These are phyloP conservation scores for Megalopta genalis DNA, from an alignment of 1,140 invertebrate genomes.

Conservation along the genomic window DNA sequence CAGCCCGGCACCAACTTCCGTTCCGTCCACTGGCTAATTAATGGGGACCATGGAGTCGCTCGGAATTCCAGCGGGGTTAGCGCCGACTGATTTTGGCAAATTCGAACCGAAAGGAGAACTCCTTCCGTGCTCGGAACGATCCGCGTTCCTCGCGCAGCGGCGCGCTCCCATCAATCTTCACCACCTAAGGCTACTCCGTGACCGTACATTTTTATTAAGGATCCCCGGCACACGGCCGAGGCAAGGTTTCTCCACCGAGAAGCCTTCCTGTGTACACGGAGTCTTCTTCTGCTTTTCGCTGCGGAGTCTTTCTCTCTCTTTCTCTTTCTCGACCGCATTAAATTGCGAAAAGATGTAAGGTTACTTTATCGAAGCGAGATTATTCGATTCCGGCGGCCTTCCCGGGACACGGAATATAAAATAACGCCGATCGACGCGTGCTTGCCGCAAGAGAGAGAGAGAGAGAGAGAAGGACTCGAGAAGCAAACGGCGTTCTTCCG, in stretches of 20 bases:
- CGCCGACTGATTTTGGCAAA: slow-evolving; percentile 28
- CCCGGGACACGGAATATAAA: background rate
- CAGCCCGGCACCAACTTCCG: background rate
- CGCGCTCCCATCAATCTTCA: slow-evolving; percentile 23
- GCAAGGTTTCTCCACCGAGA: slow-evolving; percentile 12
- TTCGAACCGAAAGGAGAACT: slow-evolving; percentile 25
- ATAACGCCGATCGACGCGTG: background rate
- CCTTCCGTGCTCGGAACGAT: background rate
- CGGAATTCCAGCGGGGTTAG: background rate
- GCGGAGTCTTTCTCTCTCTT: background rate
- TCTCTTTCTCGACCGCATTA: background rate
- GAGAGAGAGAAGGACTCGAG: no score
- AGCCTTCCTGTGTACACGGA: slow-evolving; percentile 26
- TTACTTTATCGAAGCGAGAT: background rate
- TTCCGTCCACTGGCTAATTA: slow-evolving; percentile 12
- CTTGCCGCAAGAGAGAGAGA: no score
- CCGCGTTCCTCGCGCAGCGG: background rate
- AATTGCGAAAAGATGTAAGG: slow-evolving; percentile 41
- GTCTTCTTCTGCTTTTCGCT: background rate
- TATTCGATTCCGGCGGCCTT: background rate
- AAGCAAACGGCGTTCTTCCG: background rate
- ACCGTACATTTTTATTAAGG: slow-evolving; percentile 46
- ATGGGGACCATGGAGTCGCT: background rate
- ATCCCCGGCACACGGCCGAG: background rate
- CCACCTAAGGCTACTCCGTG: slow-evolving; percentile 31